These are phyloP conservation scores for Cepphus grylle DNA, from an alignment of 2,113 vertebrate genomes.

Conservation along the genomic window DNA sequence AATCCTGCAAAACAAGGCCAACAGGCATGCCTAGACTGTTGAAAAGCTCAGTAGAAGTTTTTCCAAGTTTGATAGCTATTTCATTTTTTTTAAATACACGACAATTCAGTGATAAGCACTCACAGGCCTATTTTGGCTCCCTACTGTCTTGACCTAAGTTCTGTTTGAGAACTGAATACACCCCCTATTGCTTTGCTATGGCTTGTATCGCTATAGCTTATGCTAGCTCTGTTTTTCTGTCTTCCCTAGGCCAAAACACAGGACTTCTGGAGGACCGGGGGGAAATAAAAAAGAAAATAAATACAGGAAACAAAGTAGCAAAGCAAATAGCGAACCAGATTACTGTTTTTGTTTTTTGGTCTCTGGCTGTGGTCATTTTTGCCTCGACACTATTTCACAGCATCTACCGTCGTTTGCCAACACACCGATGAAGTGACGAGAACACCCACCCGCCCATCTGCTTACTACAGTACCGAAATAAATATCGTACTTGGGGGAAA, in stretches of 20 bases:
- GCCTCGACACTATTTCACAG: background rate
- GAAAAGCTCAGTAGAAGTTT: background rate
- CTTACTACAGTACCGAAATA: fast-evolving
- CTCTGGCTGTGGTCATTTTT: background rate
- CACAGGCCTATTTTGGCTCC: background rate
- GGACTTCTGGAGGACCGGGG: fast-evolving
- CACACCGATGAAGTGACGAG: fast-evolving
- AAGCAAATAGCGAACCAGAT: background rate
- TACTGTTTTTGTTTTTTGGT: no score
- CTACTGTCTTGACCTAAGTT: background rate
- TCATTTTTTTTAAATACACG: background rate
- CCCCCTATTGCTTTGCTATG: fast-evolving
- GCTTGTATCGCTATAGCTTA: fast-evolving
- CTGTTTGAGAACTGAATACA: background rate
- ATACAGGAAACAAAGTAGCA: background rate
- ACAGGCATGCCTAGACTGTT: fast-evolving
- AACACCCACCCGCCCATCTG: background rate
- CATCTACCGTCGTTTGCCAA: background rate
- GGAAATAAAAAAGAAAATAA: background rate
- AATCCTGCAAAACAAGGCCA: background rate
- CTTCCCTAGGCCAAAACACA: background rate
- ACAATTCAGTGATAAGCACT: background rate
- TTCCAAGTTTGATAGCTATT: background rate
- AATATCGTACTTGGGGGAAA: fast-evolving
- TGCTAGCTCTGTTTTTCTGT: fast-evolving